Evolutionary conservation across 2,113 vertebrate species (phyloP), one percentile per base, ranked within the genome.

Genomic region (Gorsachius goisagi): DNA sequence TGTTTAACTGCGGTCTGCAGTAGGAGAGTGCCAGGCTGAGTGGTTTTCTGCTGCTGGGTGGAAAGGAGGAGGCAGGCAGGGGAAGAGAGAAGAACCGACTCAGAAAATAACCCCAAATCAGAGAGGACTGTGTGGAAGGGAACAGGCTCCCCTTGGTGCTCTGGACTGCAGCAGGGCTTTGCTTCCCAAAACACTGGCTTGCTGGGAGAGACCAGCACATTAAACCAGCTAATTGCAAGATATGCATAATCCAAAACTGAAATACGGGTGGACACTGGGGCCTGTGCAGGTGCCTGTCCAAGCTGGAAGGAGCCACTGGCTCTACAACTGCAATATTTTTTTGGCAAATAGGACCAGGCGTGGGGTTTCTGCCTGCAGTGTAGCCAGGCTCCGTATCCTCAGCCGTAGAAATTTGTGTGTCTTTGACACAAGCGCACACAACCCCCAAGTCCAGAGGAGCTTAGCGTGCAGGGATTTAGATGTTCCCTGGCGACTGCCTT

Each of bases 391-490:
- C 21, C 0, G 0, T 78, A 9, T 78, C 39, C 58, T 66, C 2
- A 3, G 66, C 49, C 16, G 1, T 37, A 62, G 62, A 73, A 93
- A 79, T 89, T 28, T 79, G 35, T 89, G 66, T 67, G 44, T 47
- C 24, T 92, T 94, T 81, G 84, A 91, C 58, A 89, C 52, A 45
- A 16, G 33, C 6, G 1, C 7, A 0, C 44, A 33, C 76, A 85
- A 30, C 79, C 76, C 62, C 33, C 58, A 85, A 17, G 67, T 96
- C 59, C 37, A 90, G 59, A 69, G 90, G 72, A 91, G 89, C 87
- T 96, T 88, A 89, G 33, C 8, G 7, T 67, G 41, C 63, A 88
- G 82, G 90, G 93, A 77, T 94, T 97, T 95, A 77, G 50, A 35
- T 2, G 0, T 94, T 91, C 75, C 63, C 59, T 55, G 41, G 81